Percentiles rank a stretch among this genome's conserved stretches.
Evolutionary conservation across 2,888 invertebrate species (phyloP).

Genomic region (Pyrgus malvae): DNA sequence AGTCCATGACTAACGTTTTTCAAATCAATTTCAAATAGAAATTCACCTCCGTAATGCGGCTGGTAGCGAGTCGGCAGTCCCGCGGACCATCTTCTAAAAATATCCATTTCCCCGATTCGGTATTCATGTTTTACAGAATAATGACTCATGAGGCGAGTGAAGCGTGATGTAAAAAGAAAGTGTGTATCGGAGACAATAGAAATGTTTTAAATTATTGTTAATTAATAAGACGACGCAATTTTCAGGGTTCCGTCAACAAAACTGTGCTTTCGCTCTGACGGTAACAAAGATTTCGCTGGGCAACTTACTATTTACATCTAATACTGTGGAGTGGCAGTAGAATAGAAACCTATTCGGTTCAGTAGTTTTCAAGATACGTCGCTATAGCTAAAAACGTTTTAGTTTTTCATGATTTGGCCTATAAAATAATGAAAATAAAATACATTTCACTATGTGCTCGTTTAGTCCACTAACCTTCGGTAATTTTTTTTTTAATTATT

Average conservation of each 20-base stretch:
- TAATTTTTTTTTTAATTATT: no score
- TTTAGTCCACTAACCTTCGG: no score
- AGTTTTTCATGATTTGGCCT: no score
- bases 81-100: slow-evolving; percentile 70
- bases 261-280: no score
- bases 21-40: slow-evolving; percentile 34
- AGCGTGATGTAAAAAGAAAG: slow-evolving; percentile 46
- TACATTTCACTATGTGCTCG: no score
- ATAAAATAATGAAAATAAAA: no score
- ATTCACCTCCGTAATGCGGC: slow-evolving; percentile 32
- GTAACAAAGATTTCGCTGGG: no score
- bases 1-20: slow-evolving; percentile 14
- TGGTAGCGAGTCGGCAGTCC: slow-evolving; percentile 39
- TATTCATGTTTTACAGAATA: slow-evolving; percentile 70
- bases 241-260: neutral
- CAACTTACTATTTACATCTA: no score
- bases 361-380: no score
- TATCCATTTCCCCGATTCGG: slow-evolving; percentile 69
- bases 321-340: no score
- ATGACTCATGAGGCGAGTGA: slow-evolving; percentile 64
- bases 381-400: no score
- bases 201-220: slow-evolving; percentile 8
- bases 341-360: no score
- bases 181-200: slow-evolving; percentile 5
- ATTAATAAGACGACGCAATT: neutral